phyloP scores from a whole-genome alignment of 1,140 invertebrate genomes.

The Uloborus diversus region DNA sequence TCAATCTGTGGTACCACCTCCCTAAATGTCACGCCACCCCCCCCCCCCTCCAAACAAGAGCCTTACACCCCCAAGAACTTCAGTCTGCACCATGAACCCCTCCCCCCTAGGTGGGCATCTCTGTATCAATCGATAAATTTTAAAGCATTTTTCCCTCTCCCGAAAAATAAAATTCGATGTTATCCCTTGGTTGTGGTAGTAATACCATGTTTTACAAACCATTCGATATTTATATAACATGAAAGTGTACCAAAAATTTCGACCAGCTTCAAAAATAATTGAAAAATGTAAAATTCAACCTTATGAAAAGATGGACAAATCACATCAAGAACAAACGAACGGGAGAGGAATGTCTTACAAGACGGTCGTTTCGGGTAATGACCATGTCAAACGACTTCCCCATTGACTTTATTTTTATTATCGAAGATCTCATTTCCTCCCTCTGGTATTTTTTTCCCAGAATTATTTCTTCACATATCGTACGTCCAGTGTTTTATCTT shows the following conservation, averaged over 20 bases:
- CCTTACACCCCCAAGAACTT: too few species aligned
- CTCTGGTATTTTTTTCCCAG: constrained; percentile 27
- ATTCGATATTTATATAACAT: background rate
- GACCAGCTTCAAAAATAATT: background rate
- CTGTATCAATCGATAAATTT: too few species aligned
- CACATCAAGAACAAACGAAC: too few species aligned
- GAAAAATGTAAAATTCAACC: background rate
- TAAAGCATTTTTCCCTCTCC: too few species aligned
- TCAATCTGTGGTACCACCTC: too few species aligned
- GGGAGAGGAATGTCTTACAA: constrained; percentile 41
- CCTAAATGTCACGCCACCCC: too few species aligned
- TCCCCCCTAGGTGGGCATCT: too few species aligned
- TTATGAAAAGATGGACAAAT: too few species aligned
- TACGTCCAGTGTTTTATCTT: constrained; percentile 29
- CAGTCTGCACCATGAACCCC: too few species aligned
- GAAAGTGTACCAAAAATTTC: background rate
- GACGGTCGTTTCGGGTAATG: constrained; percentile 51
- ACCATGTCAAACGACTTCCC: constrained; percentile 50
- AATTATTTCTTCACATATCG: constrained; percentile 40
- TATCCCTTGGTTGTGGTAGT: too few species aligned
- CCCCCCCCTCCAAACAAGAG: too few species aligned
- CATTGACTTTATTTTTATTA: constrained; percentile 51
- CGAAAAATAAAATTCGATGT: background rate
- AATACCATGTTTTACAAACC: background rate
- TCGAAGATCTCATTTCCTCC: constrained; percentile 33